Evolutionary conservation across 2,113 vertebrate genomes (phyloP).

Genomic region (Suricata suricatta): DNA sequence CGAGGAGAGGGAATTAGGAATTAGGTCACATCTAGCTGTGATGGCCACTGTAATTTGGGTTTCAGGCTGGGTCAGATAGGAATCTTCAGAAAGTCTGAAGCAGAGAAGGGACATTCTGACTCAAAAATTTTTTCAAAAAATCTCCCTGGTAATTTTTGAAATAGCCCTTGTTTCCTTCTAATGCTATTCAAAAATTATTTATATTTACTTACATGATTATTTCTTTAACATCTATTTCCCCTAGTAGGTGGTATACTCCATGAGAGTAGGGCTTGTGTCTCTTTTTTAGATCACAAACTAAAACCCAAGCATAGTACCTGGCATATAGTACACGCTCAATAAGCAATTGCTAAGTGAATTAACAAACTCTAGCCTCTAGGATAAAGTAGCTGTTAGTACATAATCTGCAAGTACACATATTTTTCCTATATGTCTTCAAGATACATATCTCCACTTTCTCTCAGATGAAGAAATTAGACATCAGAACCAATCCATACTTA

Average conservation of each 20-base stretch:
- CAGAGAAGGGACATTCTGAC: not conserved
- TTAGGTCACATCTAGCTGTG: not conserved
- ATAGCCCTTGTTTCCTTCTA: not conserved
- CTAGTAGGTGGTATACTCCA: not conserved
- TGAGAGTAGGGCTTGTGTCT: not conserved
- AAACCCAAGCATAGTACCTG: not conserved
- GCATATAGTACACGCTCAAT: not conserved
- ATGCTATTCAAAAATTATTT: not conserved
- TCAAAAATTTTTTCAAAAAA: not conserved
- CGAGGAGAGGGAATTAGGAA: not conserved
- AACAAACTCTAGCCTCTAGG: not conserved
- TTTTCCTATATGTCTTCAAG: not conserved
- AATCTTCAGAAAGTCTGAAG: not conserved
- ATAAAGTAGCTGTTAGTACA: not conserved
- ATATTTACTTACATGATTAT: not conserved
- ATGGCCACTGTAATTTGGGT: not conserved
- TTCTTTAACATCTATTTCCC: not conserved
- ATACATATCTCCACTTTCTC: not conserved
- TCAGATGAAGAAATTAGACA: conserved; percentile 13
- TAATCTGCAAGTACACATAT: not conserved
- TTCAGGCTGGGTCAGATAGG: not conserved
- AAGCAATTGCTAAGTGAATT: not conserved
- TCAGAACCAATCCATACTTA: not conserved
- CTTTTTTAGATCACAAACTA: not conserved
- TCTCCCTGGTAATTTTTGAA: not conserved